These are phyloP conservation scores for Leucania comma DNA, from an alignment of 2,888 invertebrate species.

Conservation along the genomic window DNA sequence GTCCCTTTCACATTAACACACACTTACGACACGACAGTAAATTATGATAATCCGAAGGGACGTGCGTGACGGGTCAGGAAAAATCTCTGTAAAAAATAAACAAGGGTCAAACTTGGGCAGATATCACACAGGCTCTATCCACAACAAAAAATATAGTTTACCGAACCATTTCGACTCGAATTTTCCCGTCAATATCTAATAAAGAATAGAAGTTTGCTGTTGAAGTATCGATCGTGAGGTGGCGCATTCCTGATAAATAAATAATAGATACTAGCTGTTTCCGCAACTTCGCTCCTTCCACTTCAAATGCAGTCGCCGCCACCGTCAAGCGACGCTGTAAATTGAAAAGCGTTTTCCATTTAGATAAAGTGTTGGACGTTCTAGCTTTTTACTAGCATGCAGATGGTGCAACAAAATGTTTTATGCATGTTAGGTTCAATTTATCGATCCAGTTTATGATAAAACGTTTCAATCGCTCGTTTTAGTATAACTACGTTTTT, in stretches of 20 bases:
- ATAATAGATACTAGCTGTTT: slow-evolving; percentile 48
- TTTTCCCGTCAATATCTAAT: slow-evolving; percentile 10
- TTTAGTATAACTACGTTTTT: slow-evolving; percentile 3
- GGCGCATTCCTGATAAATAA: slow-evolving; percentile 52
- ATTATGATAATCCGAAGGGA: slow-evolving; percentile 31
- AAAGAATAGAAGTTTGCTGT: slow-evolving; percentile 33
- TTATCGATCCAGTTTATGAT: neutral
- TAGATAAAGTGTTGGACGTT: slow-evolving; percentile 34
- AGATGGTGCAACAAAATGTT: neutral
- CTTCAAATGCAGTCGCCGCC: slow-evolving; percentile 44
- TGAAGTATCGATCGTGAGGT: slow-evolving; percentile 53
- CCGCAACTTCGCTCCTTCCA: slow-evolving; percentile 30
- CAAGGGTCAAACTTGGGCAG: neutral
- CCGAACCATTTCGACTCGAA: neutral
- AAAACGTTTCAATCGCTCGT: neutral
- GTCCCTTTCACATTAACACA: slow-evolving; percentile 24
- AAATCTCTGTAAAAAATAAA: slow-evolving; percentile 13
- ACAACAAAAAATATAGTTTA: neutral
- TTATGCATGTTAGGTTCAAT: slow-evolving; percentile 16
- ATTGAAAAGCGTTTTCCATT: slow-evolving; percentile 57
- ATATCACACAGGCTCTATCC: neutral
- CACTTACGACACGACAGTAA: slow-evolving; percentile 2
- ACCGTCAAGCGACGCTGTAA: slow-evolving; percentile 50
- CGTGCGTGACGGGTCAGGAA: neutral
- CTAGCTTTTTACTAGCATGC: slow-evolving; percentile 12